A percentile compares a stretch with the other conserved stretches of the same genome.
phyloP scores from a whole-genome alignment of 2,888 invertebrate species.

The Aphelenchoides bicaudatus region DNA sequence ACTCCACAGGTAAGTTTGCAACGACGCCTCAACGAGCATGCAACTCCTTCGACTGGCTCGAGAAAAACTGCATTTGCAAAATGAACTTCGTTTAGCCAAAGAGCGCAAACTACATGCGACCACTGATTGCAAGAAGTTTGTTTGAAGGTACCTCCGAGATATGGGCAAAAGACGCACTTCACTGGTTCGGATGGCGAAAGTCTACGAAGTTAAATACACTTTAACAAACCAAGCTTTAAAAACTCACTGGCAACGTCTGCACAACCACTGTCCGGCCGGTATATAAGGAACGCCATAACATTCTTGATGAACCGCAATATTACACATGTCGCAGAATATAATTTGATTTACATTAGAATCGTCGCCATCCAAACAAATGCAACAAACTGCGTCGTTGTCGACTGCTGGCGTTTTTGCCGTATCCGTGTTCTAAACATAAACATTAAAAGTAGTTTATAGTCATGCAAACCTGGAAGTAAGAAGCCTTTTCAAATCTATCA shows the following conservation, averaged over 20 bases:
- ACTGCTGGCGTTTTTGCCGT: constrained; percentile 17
- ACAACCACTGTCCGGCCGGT: constrained; percentile 95
- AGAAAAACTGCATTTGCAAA: constrained; percentile 82
- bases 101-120: constrained; percentile 97
- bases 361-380: constrained; percentile 94
- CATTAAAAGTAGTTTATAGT: background rate
- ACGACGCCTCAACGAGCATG: constrained; percentile 87
- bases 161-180: constrained; percentile 94
- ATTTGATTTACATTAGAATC: constrained; percentile 98
- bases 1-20: constrained; percentile 96
- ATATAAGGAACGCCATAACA: constrained; percentile 97
- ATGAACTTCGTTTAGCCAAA: constrained; percentile 92
- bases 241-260: constrained; percentile 88
- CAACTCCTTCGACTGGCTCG: constrained; percentile 94
- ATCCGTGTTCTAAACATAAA: constrained; percentile 20
- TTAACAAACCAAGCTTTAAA: too few species aligned
- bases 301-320: constrained; percentile 88
- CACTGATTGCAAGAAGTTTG: constrained; percentile 85
- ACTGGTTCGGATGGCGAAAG: constrained; percentile 93
- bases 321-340: constrained; percentile 98
- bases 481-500: constrained; percentile 95
- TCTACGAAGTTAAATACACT: too few species aligned
- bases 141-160: constrained; percentile 95
- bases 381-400: constrained; percentile 76
- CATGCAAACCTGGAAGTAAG: constrained; percentile 73